Base-by-base conservation (phyloP, 2,113 vertebrate genomes). In the Tupaia chinensis region DNA sequence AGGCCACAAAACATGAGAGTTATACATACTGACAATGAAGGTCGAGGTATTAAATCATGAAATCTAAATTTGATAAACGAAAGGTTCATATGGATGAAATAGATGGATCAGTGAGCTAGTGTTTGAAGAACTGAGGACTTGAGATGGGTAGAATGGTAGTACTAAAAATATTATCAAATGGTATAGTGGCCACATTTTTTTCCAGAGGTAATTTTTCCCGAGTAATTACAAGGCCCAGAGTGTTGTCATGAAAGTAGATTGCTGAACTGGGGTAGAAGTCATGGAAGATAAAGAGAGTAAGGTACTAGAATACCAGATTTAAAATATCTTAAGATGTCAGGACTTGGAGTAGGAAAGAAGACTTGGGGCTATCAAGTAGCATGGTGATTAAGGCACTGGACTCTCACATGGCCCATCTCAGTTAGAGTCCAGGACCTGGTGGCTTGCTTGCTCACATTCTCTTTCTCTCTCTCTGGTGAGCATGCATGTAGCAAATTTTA, bases 41-140 rank as follows among this genome's bases (percentile, higher is more conserved):
- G 2, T n/a, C 65, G 56, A 92, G 54, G 72, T 84, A 17, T 56
- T 53, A 78, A 72, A 66, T n/a, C 34, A 92, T 89, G 69, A 60
- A 87, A 92, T 81, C 15, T 81, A 65, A 83, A 68, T 78, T 72
- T 95, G 66, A 78, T 89, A 73, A 74, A 72, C 58, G 32, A 25
- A 89, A 84, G 7, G 19, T 89, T 89, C 65, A 79, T 80, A 53
- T 74, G 32, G 68, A 53, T 93, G 32, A 84, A 85, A 23, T 88
- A 84, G 73, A 84, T 73, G 65, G 20, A 27, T 73, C 81, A 85
- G 44, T 54, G 53, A 90, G 29, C 22, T 74, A 34, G 23, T 89
- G 9, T 12, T 89, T 89, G 44, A 85, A 78, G 70, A 92, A 77
- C 29, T 91, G 54, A 60, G 74, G 54, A 60, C 27, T 90, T 72